Evolutionary conservation across 2,888 invertebrate species (phyloP).

Genomic region (Monopis laevigella): DNA sequence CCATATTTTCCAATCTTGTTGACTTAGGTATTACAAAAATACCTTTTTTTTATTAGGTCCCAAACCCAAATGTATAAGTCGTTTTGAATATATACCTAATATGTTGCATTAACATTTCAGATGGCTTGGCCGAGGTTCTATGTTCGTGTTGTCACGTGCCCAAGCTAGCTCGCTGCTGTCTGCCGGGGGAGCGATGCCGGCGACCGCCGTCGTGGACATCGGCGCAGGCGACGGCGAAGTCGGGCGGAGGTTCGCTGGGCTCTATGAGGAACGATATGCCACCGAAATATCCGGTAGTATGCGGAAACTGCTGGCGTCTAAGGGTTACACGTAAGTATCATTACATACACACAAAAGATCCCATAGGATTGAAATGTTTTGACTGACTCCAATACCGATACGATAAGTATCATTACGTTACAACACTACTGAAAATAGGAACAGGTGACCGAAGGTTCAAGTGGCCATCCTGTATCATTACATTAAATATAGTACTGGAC

Average conservation of each 20-base stretch:
- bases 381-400: too few relatives aligned
- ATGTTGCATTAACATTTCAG: slow-evolving; percentile 44
- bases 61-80: neutral
- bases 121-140: slow-evolving; percentile 89
- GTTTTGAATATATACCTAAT: neutral
- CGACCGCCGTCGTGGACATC: slow-evolving; percentile 76
- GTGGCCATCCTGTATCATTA: too few relatives aligned
- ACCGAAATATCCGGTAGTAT: slow-evolving; percentile 94
- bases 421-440: too few relatives aligned
- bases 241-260: slow-evolving; percentile 79
- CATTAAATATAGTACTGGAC: too few relatives aligned
- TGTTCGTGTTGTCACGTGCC: slow-evolving; percentile 92
- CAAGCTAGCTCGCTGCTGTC: slow-evolving; percentile 78
- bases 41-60: too few relatives aligned
- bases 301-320: slow-evolving; percentile 79
- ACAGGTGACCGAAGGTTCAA: too few relatives aligned
- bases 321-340: slow-evolving; percentile 83
- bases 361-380: too few relatives aligned
- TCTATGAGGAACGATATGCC: slow-evolving; percentile 80
- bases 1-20: too few relatives aligned
- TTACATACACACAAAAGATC: too few relatives aligned
- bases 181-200: slow-evolving; percentile 24
- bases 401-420: too few relatives aligned
- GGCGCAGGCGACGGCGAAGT: slow-evolving; percentile 98
- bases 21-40: too few relatives aligned